phyloP scores from a whole-genome alignment of 2,113 vertebrate genomes.

The Neotoma lepida region DNA sequence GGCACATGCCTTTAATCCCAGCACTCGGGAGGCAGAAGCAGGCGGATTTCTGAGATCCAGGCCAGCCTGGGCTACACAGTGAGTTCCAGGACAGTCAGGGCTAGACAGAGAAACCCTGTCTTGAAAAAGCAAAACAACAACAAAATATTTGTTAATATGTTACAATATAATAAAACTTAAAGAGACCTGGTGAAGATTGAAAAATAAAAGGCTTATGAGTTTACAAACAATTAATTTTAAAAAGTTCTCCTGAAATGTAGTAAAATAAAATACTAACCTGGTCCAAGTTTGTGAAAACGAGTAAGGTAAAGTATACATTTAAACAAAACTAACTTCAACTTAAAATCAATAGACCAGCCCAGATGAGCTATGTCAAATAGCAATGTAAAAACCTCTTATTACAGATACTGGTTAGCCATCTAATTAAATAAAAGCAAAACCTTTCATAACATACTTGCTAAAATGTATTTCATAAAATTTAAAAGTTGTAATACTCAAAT shows the following conservation, averaged over 20 bases:
- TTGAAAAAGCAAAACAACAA: neutral
- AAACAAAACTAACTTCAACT: constrained; percentile 37
- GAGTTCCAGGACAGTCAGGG: neutral
- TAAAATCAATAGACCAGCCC: neutral
- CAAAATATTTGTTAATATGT: neutral
- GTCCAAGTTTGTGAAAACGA: neutral
- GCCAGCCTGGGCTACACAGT: neutral
- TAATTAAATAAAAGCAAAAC: constrained; percentile 29
- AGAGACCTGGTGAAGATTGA: neutral
- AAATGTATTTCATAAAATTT: constrained; percentile 40
- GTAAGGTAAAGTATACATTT: neutral
- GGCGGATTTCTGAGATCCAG: neutral
- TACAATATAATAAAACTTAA: constrained; percentile 39
- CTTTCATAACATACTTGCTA: constrained; percentile 20
- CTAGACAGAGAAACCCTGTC: neutral
- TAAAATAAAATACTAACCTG: constrained; percentile 30
- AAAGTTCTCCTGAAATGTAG: neutral
- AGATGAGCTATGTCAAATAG: neutral
- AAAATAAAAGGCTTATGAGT: neutral
- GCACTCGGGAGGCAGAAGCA: neutral
- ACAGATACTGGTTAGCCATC: neutral
- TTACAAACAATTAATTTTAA: constrained; percentile 5
- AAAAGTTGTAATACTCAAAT: constrained; percentile 38
- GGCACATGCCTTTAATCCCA: neutral
- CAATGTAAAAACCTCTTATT: constrained; percentile 36